These are phyloP conservation scores for Hydractinia symbiolongicarpus DNA, from an alignment of 30 jellyfish, hydroid and myxozoan species.

Conservation along the genomic window DNA sequence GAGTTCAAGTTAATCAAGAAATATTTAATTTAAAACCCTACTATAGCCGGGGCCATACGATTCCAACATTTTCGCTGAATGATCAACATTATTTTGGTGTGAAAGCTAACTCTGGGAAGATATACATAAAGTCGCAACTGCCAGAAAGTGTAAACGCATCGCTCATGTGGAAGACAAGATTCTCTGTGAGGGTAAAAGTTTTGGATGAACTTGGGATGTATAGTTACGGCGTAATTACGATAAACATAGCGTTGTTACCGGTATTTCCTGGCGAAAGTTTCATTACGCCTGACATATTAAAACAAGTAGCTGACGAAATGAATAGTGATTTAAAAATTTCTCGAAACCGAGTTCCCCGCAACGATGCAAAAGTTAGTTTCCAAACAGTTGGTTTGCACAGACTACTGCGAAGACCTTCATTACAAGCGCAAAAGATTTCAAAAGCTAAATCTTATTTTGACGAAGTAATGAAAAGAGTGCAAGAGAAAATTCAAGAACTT, in stretches of 20 bases:
- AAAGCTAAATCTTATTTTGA: slow-evolving; percentile 76
- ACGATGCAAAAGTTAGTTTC: slow-evolving; percentile 18
- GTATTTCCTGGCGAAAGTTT: slow-evolving; percentile 71
- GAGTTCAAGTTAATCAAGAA: slow-evolving; percentile 30
- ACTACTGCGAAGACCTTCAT: slow-evolving; percentile 56
- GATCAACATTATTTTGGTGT: slow-evolving; percentile 43
- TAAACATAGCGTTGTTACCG: slow-evolving; percentile 56
- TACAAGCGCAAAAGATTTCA: slow-evolving; percentile 45
- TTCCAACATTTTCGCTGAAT: slow-evolving; percentile 25
- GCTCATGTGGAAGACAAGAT: slow-evolving; percentile 37
- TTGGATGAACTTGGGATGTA: slow-evolving; percentile 24
- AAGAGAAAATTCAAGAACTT: slow-evolving; percentile 32
- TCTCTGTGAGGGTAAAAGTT: slow-evolving; percentile 10
- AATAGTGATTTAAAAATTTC: slow-evolving; percentile 29
- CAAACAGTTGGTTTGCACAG: slow-evolving; percentile 53
- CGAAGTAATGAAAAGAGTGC: slow-evolving; percentile 51
- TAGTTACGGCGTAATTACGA: slow-evolving; percentile 35
- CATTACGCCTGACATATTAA: slow-evolving; percentile 50
- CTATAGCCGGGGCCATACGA: slow-evolving; percentile 32
- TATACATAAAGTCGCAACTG: slow-evolving; percentile 26
- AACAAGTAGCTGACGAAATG: slow-evolving; percentile 55
- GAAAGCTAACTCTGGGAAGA: slow-evolving; percentile 32
- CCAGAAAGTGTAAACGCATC: slow-evolving; percentile 24
- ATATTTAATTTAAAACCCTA: slow-evolving; percentile 63
- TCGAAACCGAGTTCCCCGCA: slow-evolving; percentile 52